These are phyloP conservation scores for Cheilosia impressa DNA, from an alignment of 2,888 invertebrate genomes.

Conservation along the genomic window DNA sequence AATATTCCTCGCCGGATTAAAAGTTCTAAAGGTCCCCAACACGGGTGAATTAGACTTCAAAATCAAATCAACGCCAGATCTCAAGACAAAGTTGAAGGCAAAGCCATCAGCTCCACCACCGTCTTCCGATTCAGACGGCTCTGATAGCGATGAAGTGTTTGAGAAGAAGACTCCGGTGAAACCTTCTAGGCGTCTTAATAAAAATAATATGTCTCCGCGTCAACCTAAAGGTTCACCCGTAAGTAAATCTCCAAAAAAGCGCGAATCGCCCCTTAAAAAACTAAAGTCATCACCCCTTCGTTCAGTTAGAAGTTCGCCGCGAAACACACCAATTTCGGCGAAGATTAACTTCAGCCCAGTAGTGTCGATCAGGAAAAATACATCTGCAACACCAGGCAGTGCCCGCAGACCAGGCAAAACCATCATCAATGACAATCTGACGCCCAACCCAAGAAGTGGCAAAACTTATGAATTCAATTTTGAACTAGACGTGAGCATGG, in stretches of 20 bases:
- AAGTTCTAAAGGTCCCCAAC: conserved; percentile 85
- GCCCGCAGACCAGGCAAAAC: conserved; percentile 80
- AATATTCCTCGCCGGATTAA: conserved; percentile 87
- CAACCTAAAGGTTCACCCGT: background rate
- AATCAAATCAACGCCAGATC: conserved; percentile 65
- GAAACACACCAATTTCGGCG: conserved; percentile 76
- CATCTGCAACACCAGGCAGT: conserved; percentile 59
- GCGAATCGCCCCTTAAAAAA: conserved; percentile 47
- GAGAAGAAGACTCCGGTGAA: conserved; percentile 44
- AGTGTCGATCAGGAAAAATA: conserved; percentile 67
- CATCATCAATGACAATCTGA: conserved; percentile 81
- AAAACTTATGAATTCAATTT: conserved; percentile 83
- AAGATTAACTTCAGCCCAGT: conserved; percentile 80
- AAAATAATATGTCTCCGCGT: conserved; percentile 4
- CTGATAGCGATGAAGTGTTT: conserved; percentile 54
- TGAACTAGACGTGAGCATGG: conserved; percentile 83
- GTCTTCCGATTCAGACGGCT: background rate
- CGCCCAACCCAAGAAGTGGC: conserved; percentile 80
- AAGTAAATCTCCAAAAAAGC: conserved; percentile 26
- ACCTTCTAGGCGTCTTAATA: conserved; percentile 6
- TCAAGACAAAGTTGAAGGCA: conserved; percentile 42
- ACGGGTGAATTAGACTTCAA: conserved; percentile 85
- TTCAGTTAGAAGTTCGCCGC: conserved; percentile 27
- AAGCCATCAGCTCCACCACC: conserved; percentile 10
- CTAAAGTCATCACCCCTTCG: conserved; percentile 36